Percentiles rank a stretch among this genome's conserved stretches.
These are phyloP conservation scores for Gnathonemus longibarbis DNA, from an alignment of 2,113 vertebrate species.

Conservation along the genomic window DNA sequence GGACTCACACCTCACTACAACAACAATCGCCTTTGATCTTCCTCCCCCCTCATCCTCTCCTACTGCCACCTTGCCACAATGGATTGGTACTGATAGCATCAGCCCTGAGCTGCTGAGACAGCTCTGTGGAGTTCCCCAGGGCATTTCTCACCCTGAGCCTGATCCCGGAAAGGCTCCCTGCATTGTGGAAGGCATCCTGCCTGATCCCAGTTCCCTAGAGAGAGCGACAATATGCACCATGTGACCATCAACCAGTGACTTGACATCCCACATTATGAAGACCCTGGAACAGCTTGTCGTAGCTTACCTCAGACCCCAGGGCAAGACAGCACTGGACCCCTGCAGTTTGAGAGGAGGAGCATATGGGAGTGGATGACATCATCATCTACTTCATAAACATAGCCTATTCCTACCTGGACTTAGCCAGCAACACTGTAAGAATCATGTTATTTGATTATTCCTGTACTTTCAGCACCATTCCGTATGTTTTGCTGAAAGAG, in stretches of 20 bases:
- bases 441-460: background rate
- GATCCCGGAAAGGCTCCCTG: background rate
- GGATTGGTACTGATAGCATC: background rate
- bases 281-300: background rate
- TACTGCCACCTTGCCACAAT: background rate
- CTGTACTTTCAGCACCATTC: background rate
- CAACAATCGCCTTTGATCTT: background rate
- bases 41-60: background rate
- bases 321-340: background rate
- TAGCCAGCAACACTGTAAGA: background rate
- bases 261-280: background rate
- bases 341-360: background rate
- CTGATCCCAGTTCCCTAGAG: background rate
- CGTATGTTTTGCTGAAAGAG: background rate
- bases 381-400: background rate
- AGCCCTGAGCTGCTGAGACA: background rate
- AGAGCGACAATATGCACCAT: background rate
- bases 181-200: background rate
- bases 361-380: background rate
- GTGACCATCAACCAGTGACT: background rate
- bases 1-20: background rate
- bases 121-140: background rate
- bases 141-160: background rate
- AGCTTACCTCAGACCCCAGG: background rate
- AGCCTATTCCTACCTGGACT: background rate